Evolutionary conservation across 2,113 vertebrate species (phyloP).

Genomic region (Paralichthys olivaceus): DNA sequence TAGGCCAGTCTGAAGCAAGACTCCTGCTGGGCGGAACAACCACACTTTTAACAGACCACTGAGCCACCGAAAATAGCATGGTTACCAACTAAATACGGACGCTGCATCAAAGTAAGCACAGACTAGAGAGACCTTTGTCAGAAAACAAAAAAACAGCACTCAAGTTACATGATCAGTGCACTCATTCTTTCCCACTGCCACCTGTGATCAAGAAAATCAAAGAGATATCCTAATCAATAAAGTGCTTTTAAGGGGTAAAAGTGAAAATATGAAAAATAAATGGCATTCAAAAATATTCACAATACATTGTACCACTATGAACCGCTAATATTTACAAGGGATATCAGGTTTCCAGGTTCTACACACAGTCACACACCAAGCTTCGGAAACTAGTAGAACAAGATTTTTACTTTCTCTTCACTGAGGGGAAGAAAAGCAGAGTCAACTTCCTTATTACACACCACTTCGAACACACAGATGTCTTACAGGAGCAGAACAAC

Average conservation of each 20-base stretch:
- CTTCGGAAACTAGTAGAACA: conserved; percentile 71
- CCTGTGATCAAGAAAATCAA: conserved; percentile 71
- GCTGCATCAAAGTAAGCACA: conserved; percentile 76
- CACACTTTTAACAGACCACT: conserved; percentile 83
- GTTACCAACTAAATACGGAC: conserved; percentile 75
- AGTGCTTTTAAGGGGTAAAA: conserved; percentile 54
- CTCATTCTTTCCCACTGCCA: conserved; percentile 58
- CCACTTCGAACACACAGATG: conserved; percentile 48
- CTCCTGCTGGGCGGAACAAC: conserved; percentile 84
- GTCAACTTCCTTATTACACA: conserved; percentile 68
- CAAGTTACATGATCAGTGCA: conserved; percentile 66
- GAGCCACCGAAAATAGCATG: conserved; percentile 81
- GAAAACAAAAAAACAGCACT: conserved; percentile 70
- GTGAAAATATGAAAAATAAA: conserved; percentile 39
- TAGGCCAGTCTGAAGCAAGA: conserved; percentile 83
- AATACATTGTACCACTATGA: conserved; percentile 52
- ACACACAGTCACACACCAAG: conserved; percentile 33
- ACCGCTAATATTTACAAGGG: conserved; percentile 61
- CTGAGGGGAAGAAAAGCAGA: conserved; percentile 56
- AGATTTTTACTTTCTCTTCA: conserved; percentile 73
- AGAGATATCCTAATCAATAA: conserved; percentile 64
- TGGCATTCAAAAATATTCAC: conserved; percentile 62
- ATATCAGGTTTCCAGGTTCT: conserved; percentile 61
- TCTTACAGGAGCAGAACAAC: conserved; percentile 60
- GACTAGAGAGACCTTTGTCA: conserved; percentile 71